Conservation (phyloP, 2,888 invertebrate species). For the Sinotaia quadrata region DNA sequence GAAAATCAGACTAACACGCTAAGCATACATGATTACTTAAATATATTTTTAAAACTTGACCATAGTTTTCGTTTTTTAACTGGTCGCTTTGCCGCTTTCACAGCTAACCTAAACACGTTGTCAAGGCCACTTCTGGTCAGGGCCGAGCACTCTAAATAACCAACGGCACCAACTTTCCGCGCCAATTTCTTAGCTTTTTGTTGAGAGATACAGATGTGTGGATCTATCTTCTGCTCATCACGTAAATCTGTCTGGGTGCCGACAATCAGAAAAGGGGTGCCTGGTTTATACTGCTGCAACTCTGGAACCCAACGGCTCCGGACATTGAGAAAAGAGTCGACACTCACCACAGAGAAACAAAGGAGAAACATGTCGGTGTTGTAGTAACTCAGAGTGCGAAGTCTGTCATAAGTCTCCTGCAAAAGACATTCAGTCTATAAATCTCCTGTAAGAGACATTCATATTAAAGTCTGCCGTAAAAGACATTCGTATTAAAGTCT, state of each 20-base stretch:
- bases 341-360: constrained; percentile 58
- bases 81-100: constrained; percentile 43
- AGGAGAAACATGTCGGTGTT: constrained; percentile 64
- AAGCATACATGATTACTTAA: too few relatives aligned
- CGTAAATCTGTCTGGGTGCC: constrained; percentile 63
- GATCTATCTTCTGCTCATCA: constrained; percentile 6
- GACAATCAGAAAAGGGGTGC: constrained; percentile 59
- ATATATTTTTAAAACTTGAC: constrained; percentile 47
- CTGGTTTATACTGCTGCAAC: constrained; percentile 56
- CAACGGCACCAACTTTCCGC: constrained; percentile 35
- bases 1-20: too few relatives aligned
- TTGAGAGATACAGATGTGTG: background rate
- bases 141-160: constrained; percentile 48
- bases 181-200: constrained; percentile 41
- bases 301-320: constrained; percentile 61
- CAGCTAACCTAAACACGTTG: constrained; percentile 50
- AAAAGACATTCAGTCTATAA: too few relatives aligned
- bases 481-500: too few relatives aligned
- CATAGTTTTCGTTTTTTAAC: constrained; percentile 49
- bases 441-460: too few relatives aligned
- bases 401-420: constrained; percentile 63
- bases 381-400: constrained; percentile 59
- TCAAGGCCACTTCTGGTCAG: constrained; percentile 45
- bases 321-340: constrained; percentile 59
- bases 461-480: too few relatives aligned